Percentiles rank a stretch among this genome's conserved stretches.
Conservation (phyloP, 1,140 invertebrate species). For the Aphelenchoides fujianensis region DNA sequence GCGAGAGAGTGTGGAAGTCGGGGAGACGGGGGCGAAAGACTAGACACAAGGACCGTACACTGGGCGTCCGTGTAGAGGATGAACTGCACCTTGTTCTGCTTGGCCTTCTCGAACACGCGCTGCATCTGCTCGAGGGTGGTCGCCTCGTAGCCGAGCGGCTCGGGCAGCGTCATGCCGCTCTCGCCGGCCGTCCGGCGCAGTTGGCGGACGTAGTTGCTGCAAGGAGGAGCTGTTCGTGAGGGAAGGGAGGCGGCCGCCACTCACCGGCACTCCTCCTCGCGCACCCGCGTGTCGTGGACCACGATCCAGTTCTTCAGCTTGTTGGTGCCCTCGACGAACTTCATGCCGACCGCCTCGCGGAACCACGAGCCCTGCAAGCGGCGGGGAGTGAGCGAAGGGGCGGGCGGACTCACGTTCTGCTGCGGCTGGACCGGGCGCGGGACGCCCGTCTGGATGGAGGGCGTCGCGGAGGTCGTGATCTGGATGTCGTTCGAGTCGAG, state of each 20-base stretch:
- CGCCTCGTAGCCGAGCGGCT: background rate
- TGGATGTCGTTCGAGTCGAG: background rate
- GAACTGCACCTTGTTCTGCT: slow-evolving; percentile 1
- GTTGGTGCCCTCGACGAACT: background rate
- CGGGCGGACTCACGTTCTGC: background rate
- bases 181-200: background rate
- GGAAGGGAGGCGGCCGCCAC: background rate
- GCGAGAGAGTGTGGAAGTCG: too few relatives aligned
- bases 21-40: too few relatives aligned
- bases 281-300: background rate
- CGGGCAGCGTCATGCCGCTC: background rate
- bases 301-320: background rate
- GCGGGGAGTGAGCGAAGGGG: too few relatives aligned
- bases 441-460: background rate
- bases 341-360: background rate
- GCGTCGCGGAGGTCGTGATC: background rate
- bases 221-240: background rate
- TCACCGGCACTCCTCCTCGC: background rate
- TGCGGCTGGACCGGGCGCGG: background rate
- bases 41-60: too few relatives aligned
- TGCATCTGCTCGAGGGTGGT: background rate
- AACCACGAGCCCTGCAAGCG: slow-evolving; percentile 1
- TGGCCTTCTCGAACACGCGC: background rate
- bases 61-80: slow-evolving; percentile 1
- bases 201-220: too few relatives aligned